Evolutionary conservation across 2,113 vertebrate species (phyloP).

Genomic region (Dissostichus mawsoni): DNA sequence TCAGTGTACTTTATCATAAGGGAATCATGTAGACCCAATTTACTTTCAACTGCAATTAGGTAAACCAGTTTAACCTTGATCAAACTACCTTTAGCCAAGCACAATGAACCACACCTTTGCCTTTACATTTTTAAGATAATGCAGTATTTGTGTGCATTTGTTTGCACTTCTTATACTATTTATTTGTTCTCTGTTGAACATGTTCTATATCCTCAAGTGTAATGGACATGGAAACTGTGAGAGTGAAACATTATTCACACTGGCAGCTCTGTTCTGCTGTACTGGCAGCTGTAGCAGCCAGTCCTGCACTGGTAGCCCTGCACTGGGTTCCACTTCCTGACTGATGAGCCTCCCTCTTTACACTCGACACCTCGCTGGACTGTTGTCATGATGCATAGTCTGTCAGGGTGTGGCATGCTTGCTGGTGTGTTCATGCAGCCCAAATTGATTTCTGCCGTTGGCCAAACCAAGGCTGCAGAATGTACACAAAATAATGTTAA

Average conservation of each 20-base stretch:
- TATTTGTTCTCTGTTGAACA: slow-evolving; percentile 14
- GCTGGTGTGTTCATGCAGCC: neutral
- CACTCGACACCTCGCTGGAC: slow-evolving; percentile 22
- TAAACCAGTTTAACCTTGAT: neutral
- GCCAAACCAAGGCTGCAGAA: slow-evolving; percentile 36
- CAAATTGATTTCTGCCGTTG: slow-evolving; percentile 53
- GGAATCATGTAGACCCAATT: neutral
- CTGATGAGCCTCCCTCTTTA: slow-evolving; percentile 49
- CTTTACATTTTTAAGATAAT: neutral
- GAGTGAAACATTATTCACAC: slow-evolving; percentile 39
- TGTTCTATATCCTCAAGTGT: neutral
- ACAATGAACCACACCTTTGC: neutral
- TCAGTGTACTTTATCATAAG: neutral
- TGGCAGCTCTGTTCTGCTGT: slow-evolving; percentile 54
- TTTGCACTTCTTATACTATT: slow-evolving; percentile 28
- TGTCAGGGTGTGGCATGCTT: slow-evolving; percentile 14
- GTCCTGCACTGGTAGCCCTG: slow-evolving; percentile 10
- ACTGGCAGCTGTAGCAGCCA: slow-evolving; percentile 43
- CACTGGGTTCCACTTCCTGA: slow-evolving; percentile 45
- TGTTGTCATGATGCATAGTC: slow-evolving; percentile 29
- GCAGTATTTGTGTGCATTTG: slow-evolving; percentile 19
- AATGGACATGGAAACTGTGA: slow-evolving; percentile 10
- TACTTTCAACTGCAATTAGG: neutral
- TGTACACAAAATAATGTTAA: slow-evolving; percentile 19
- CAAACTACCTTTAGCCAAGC: neutral